Evolutionary conservation across 2,888 invertebrate species (phyloP), one percentile per base, ranked within the genome.

Genomic region (Erebia aethiops): DNA sequence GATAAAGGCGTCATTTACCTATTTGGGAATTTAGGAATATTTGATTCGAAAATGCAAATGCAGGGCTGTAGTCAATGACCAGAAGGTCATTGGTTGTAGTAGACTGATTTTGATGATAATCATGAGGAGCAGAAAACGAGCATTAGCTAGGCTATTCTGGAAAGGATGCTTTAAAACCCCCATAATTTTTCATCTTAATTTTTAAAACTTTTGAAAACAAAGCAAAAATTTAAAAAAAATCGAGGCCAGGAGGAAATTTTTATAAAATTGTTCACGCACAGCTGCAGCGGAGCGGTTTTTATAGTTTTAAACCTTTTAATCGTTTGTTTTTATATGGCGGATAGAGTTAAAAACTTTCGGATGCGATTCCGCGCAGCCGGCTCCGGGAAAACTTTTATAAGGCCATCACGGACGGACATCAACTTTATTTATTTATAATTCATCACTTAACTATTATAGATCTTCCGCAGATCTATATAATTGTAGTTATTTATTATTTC

Each of bases 281-380:
- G 64, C 64, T 69, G 63, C 49, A 41, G 35, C 16, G 41, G 58
- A 64, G 54, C 35, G 64, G 41, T 64, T 64, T 69, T 69, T 64
- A 69, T 69, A 51, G 69, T 69, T 69, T 69, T 58, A 69, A 63
- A 64, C 64, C 57, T 58, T 69, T 64, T 58, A 58, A 64, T 69
- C 57, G 58, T 58, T 69, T 64, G 64, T 69, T 69, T 69, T 69
- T 69, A 51, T 63, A 16, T 64, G 5, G 26, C 26, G 51, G 64
- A 54, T 54, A 18, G 54, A 18, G 54, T 54, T 54, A 18, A 54
- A 54, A 54, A 14, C 16, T 11, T 54, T 54, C 18, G 16, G 16
- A 18, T 18, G 54, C 54, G 18, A 54, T 54, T 54, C 16, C 18
- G 18, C 18, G 54, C 54, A 54, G 54, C 54, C 54, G 54, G 54